Conservation (phyloP, 2,113 vertebrate genomes). For the Gadus macrocephalus region DNA sequence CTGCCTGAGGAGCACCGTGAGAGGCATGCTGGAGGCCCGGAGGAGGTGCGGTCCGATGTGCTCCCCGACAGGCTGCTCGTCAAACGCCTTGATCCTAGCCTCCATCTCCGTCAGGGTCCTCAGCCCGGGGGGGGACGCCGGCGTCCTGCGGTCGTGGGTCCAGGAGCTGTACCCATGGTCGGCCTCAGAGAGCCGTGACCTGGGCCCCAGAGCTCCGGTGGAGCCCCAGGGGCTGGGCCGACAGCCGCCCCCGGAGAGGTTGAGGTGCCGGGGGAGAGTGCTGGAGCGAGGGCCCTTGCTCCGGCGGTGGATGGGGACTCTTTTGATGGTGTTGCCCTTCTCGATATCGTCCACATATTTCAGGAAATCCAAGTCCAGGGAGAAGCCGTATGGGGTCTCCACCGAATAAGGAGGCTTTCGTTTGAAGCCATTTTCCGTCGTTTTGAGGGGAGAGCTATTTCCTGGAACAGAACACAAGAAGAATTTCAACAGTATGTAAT, state of each 20-base stretch:
- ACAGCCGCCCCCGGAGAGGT: slow-evolving; percentile 76
- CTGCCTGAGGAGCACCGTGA: slow-evolving; percentile 73
- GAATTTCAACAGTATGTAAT: no score
- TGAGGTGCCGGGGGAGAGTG: slow-evolving; percentile 88
- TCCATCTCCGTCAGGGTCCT: slow-evolving; percentile 65
- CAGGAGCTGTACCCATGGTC: slow-evolving; percentile 55
- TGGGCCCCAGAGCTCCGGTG: slow-evolving; percentile 63
- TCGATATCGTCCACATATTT: slow-evolving; percentile 98
- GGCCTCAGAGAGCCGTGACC: slow-evolving; percentile 58
- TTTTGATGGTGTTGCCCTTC: slow-evolving; percentile 92
- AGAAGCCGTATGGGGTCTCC: slow-evolving; percentile 94
- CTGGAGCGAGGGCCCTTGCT: slow-evolving; percentile 83
- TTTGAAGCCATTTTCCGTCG: slow-evolving; percentile 66
- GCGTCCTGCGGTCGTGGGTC: slow-evolving; percentile 26
- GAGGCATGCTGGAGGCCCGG: slow-evolving; percentile 87
- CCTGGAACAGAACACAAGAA: slow-evolving; percentile 58
- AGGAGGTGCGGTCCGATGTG: slow-evolving; percentile 82
- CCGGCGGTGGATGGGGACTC: slow-evolving; percentile 84
- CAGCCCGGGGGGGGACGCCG: slow-evolving; percentile 33
- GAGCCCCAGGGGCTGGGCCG: slow-evolving; percentile 75
- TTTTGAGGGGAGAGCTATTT: slow-evolving; percentile 60
- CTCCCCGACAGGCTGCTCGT: slow-evolving; percentile 65
- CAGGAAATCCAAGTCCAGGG: slow-evolving; percentile 91
- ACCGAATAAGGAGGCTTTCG: slow-evolving; percentile 83
- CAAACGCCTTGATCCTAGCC: slow-evolving; percentile 56